phyloP scores from a whole-genome alignment of 2,797 vertebrate species.

The Melanotaenia pygmaea region DNA sequence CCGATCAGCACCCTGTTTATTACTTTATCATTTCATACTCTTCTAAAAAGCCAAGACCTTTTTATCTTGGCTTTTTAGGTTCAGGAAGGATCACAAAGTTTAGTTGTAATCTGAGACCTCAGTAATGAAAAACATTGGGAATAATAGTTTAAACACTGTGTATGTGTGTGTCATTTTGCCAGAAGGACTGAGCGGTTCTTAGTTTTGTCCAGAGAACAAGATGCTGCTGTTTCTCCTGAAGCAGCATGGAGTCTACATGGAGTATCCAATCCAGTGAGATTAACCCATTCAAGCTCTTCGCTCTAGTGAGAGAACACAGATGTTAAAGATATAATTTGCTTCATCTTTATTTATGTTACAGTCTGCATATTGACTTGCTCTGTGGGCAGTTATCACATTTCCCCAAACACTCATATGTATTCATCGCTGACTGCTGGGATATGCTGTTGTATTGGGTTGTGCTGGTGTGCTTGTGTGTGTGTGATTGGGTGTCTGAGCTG shows the following conservation, averaged over 20 bases:
- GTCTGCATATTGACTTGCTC: slow-evolving; percentile 22
- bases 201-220: slow-evolving; percentile 54
- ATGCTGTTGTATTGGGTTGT: slow-evolving; percentile 24
- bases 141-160: slow-evolving; percentile 44
- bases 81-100: slow-evolving; percentile 55
- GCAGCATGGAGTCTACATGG: no score
- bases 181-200: slow-evolving; percentile 62
- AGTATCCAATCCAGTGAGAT: background rate
- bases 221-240: slow-evolving; percentile 12
- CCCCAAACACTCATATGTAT: slow-evolving; percentile 22
- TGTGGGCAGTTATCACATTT: slow-evolving; percentile 17
- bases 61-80: slow-evolving; percentile 45
- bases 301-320: background rate
- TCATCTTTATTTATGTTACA: slow-evolving; percentile 12
- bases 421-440: slow-evolving; percentile 9
- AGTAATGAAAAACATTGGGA: slow-evolving; percentile 61
- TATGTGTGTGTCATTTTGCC: slow-evolving; percentile 42
- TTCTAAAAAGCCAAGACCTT: background rate
- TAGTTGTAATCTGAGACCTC: slow-evolving; percentile 46
- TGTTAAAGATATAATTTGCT: slow-evolving; percentile 21
- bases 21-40: background rate
- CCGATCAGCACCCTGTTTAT: slow-evolving; percentile 27
- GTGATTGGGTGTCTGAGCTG: slow-evolving; percentile 3
- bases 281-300: background rate
- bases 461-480: background rate